phyloP scores from a whole-genome alignment of 2,113 vertebrate genomes.

The Syngnathus scovelli region DNA sequence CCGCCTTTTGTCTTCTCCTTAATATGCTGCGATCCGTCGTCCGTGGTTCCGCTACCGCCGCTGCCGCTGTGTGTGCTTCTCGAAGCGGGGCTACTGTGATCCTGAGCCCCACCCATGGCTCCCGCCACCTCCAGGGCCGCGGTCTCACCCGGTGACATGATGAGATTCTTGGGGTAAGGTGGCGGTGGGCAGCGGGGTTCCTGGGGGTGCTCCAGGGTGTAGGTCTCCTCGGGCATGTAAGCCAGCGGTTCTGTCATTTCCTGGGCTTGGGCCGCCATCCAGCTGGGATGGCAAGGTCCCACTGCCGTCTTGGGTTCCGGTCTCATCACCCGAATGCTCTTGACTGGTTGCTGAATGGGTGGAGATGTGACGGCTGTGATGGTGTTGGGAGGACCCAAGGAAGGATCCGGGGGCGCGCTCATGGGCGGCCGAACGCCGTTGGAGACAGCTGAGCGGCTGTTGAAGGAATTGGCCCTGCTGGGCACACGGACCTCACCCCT shows the following conservation, averaged over 20 bases:
- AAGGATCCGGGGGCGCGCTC: slow-evolving; percentile 70
- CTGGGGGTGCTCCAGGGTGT: slow-evolving; percentile 75
- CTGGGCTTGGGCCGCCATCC: slow-evolving; percentile 78
- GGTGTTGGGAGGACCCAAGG: slow-evolving; percentile 81
- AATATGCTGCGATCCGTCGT: slow-evolving; percentile 54
- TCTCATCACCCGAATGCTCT: slow-evolving; percentile 92
- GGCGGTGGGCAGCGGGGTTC: slow-evolving; percentile 87
- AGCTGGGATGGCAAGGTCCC: slow-evolving; percentile 89
- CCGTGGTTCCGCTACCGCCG: slow-evolving; percentile 52
- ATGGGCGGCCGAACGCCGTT: slow-evolving; percentile 73
- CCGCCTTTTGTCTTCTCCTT: slow-evolving; percentile 77
- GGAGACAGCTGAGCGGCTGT: slow-evolving; percentile 78
- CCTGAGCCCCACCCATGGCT: slow-evolving; percentile 47
- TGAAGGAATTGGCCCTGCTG: slow-evolving; percentile 91
- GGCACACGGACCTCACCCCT: slow-evolving; percentile 80
- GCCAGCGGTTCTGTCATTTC: slow-evolving; percentile 75
- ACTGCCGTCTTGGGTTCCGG: slow-evolving; percentile 96
- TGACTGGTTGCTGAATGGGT: slow-evolving; percentile 92
- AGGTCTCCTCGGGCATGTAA: slow-evolving; percentile 72
- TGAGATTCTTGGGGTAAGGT: slow-evolving; percentile 87
- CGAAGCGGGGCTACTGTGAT: slow-evolving; percentile 30
- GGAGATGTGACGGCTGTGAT: slow-evolving; percentile 90
- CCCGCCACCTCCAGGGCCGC: slow-evolving; percentile 65
- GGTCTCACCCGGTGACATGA: slow-evolving; percentile 72
- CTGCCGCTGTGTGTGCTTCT: slow-evolving; percentile 47